A percentile compares a stretch with the other conserved stretches of the same genome.
Conservation (phyloP, 2,888 invertebrate species). For the Abscondita cerata region DNA sequence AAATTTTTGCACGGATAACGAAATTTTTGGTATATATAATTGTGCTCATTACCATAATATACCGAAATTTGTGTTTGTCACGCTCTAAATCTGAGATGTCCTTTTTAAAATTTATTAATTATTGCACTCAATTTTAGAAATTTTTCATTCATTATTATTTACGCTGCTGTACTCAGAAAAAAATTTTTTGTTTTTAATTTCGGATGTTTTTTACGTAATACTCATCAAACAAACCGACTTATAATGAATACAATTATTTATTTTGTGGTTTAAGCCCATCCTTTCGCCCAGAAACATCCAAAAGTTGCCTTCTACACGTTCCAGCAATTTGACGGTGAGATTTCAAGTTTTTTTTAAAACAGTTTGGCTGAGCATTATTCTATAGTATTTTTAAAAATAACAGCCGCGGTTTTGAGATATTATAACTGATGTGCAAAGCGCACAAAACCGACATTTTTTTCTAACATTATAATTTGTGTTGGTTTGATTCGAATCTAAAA, state of each 20-base stretch:
- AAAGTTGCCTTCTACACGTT: slow-evolving; percentile 30
- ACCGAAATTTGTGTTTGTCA: slow-evolving; percentile 1
- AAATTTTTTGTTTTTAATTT: too few relatives aligned
- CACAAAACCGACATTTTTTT: neutral
- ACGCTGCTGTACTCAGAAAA: too few relatives aligned
- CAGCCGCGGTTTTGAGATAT: neutral
- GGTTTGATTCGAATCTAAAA: neutral
- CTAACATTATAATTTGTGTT: neutral
- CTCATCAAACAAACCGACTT: too few relatives aligned
- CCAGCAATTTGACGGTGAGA: slow-evolving; percentile 29
- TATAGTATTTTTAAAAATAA: slow-evolving; percentile 6
- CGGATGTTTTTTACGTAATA: too few relatives aligned
- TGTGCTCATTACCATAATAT: slow-evolving; percentile 8
- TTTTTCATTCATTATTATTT: neutral
- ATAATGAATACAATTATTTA: too few relatives aligned
- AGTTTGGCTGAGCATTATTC: slow-evolving; percentile 11
- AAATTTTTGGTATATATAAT: too few relatives aligned
- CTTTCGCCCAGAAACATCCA: slow-evolving; percentile 28
- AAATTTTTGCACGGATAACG: too few relatives aligned
- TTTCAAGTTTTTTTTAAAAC: slow-evolving; percentile 13
- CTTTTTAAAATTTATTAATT: slow-evolving; percentile 1
- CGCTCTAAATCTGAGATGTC: slow-evolving; percentile 2
- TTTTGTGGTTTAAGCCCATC: slow-evolving; percentile 30
- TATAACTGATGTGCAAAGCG: slow-evolving; percentile 5
- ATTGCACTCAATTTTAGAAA: neutral